phyloP scores from a whole-genome alignment of 2,113 vertebrate genomes.

The Osmerus eperlanus region DNA sequence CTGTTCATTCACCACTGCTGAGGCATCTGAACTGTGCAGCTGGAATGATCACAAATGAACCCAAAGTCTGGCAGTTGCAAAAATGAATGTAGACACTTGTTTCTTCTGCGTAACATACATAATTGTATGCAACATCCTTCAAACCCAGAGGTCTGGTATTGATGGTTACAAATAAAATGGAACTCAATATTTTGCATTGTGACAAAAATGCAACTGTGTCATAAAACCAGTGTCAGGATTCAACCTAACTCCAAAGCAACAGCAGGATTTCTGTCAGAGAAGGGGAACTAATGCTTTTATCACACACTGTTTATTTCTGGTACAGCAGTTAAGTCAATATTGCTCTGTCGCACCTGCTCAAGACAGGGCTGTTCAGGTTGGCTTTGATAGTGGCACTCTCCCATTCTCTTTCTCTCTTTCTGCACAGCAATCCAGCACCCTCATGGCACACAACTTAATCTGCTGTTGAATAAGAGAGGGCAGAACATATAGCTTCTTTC shows the following conservation, averaged over 20 bases:
- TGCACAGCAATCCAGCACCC: constrained; percentile 36
- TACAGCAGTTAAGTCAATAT: constrained; percentile 36
- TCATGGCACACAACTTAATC: constrained; percentile 44
- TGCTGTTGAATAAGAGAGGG: constrained; percentile 30
- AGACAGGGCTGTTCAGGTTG: constrained; percentile 4
- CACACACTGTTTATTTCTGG: constrained; percentile 35
- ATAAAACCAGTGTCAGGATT: constrained; percentile 1
- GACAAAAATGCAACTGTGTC: not conserved
- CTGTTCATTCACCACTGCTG: too few relatives aligned
- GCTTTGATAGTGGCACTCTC: constrained; percentile 5
- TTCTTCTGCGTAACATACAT: too few relatives aligned
- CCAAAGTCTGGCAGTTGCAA: too few relatives aligned
- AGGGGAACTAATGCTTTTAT: constrained; percentile 38
- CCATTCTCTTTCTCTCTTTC: constrained; percentile 14
- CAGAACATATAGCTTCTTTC: constrained; percentile 12
- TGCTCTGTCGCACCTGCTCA: constrained; percentile 31
- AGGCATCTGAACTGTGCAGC: too few relatives aligned
- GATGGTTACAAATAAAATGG: not conserved
- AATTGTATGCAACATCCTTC: too few relatives aligned
- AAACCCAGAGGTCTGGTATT: not conserved
- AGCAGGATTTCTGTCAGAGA: constrained; percentile 30
- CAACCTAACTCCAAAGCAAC: constrained; percentile 12
- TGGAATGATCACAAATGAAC: too few relatives aligned
- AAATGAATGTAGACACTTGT: too few relatives aligned
- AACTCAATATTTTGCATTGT: not conserved